A percentile compares a stretch with the other conserved stretches of the same genome.
These are phyloP conservation scores for Drosophila hydei DNA, from an alignment of 1,140 invertebrate species.

Conservation along the genomic window DNA sequence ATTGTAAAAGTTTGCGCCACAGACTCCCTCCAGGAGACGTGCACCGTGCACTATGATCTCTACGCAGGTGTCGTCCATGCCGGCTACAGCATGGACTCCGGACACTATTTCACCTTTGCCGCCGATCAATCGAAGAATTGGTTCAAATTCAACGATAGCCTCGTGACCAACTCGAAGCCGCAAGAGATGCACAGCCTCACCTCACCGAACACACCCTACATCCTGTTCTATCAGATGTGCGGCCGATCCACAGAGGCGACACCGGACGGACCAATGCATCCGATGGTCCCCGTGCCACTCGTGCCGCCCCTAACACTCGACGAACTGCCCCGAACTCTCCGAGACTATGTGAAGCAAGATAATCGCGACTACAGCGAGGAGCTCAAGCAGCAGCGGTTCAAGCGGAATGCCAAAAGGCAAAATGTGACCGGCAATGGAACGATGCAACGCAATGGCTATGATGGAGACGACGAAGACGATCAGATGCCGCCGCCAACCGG, in stretches of 20 bases:
- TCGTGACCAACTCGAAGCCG: slow-evolving; percentile 87
- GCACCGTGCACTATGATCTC: slow-evolving; percentile 86
- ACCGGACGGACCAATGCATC: slow-evolving; percentile 31
- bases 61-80: slow-evolving; percentile 94
- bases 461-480: slow-evolving; percentile 72
- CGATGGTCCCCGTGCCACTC: slow-evolving; percentile 60
- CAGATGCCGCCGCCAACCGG: slow-evolving; percentile 67
- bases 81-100: slow-evolving; percentile 91
- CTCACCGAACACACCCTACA: slow-evolving; percentile 91
- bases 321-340: slow-evolving; percentile 64
- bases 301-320: slow-evolving; percentile 61
- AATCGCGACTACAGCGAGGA: slow-evolving; percentile 74
- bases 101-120: slow-evolving; percentile 94
- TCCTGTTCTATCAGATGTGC: slow-evolving; percentile 89
- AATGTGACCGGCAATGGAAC: slow-evolving; percentile 33
- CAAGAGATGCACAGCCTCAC: slow-evolving; percentile 87
- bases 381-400: slow-evolving; percentile 55
- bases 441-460: slow-evolving; percentile 44
- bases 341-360: slow-evolving; percentile 73
- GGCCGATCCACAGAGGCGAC: slow-evolving; percentile 63
- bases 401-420: slow-evolving; percentile 43
- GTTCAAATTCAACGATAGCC: slow-evolving; percentile 93
- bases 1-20: slow-evolving; percentile 83
- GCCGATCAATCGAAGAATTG: slow-evolving; percentile 89
- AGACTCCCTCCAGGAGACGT: slow-evolving; percentile 67